Conservation (phyloP, 2,888 invertebrate species). For the Drosophila testacea region DNA sequence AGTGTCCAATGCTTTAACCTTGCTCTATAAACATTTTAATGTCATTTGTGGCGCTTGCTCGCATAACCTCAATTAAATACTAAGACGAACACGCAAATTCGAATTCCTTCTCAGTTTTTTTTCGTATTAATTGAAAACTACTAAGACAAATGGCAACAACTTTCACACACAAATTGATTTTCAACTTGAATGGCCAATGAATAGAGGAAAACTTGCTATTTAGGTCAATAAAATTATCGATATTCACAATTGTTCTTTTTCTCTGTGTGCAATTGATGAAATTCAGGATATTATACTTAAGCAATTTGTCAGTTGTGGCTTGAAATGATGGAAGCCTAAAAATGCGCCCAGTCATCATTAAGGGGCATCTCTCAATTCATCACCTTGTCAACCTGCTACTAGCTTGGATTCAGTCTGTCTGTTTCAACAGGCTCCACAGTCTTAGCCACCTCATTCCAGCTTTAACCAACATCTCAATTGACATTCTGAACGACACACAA, state of each 20-base stretch:
- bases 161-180: conserved; percentile 40
- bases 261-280: background rate
- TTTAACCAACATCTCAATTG: conserved; percentile 42
- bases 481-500: conserved; percentile 62
- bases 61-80: conserved; percentile 64
- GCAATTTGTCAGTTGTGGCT: conserved; percentile 27
- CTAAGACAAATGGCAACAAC: conserved; percentile 32
- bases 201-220: conserved; percentile 21
- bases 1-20: conserved; percentile 52
- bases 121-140: conserved; percentile 45
- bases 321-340: background rate
- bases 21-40: conserved; percentile 71
- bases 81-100: conserved; percentile 55
- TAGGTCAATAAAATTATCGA: conserved; percentile 40
- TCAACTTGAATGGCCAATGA: conserved; percentile 9
- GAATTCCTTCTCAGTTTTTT: conserved; percentile 3
- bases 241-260: conserved; percentile 8
- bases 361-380: conserved; percentile 27
- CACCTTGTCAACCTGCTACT: conserved; percentile 28
- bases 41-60: conserved; percentile 42
- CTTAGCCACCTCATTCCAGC: conserved; percentile 9
- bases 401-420: conserved; percentile 16
- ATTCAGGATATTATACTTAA: conserved; percentile 7
- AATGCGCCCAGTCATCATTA: conserved; percentile 38
- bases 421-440: background rate